A percentile compares a stretch with the other conserved stretches of the same genome.
Evolutionary conservation across 2,797 vertebrate species (phyloP).

Genomic region (Chelon auratus): DNA sequence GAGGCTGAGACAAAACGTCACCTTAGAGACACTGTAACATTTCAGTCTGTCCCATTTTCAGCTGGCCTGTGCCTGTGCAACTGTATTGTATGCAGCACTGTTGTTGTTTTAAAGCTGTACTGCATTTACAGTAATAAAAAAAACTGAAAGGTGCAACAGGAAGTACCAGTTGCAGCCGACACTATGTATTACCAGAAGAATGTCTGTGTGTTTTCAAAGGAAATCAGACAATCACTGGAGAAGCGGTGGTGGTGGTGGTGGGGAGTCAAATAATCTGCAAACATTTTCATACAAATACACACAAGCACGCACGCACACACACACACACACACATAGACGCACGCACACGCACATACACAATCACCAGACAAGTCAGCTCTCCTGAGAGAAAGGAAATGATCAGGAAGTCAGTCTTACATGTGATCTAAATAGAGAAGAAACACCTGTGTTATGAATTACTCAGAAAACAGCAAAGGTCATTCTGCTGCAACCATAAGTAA

Average conservation of each 20-base stretch:
- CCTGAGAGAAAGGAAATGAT: slow-evolving; percentile 66
- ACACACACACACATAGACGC: slow-evolving; percentile 3
- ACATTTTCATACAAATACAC: slow-evolving; percentile 8
- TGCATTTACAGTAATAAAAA: slow-evolving; percentile 6
- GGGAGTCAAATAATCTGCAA: slow-evolving; percentile 31
- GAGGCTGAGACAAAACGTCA: slow-evolving; percentile 19
- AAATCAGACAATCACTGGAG: slow-evolving; percentile 53
- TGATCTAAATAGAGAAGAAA: slow-evolving; percentile 60
- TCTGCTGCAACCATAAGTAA: not conserved
- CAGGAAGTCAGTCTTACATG: slow-evolving; percentile 66
- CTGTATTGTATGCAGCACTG: not conserved
- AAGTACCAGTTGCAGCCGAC: slow-evolving; percentile 49
- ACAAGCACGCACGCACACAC: not conserved
- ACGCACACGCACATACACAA: slow-evolving; percentile 6
- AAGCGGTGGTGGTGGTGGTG: slow-evolving; percentile 14
- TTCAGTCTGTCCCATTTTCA: not conserved
- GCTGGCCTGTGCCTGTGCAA: not conserved
- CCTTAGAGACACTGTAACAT: slow-evolving; percentile 30
- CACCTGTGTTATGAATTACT: slow-evolving; percentile 55
- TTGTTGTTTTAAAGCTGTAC: slow-evolving; percentile 6
- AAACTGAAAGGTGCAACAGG: slow-evolving; percentile 38
- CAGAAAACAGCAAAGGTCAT: slow-evolving; percentile 5
- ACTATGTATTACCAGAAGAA: slow-evolving; percentile 46
- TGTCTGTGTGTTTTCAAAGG: slow-evolving; percentile 52
- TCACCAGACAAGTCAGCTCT: slow-evolving; percentile 45